These are phyloP conservation scores for Meganola albula DNA, from an alignment of 2,888 invertebrate genomes.

Conservation along the genomic window DNA sequence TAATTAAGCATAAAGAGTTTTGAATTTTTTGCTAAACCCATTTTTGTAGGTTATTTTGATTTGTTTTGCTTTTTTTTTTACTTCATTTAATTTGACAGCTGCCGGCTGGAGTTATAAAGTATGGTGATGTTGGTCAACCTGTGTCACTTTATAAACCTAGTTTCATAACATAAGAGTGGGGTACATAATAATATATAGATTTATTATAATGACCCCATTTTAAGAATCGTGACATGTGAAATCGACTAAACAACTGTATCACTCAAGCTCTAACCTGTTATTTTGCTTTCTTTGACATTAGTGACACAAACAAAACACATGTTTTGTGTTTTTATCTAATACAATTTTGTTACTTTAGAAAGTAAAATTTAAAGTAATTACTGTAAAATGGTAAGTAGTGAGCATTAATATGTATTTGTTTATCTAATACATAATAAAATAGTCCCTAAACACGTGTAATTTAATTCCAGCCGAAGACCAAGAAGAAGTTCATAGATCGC, in stretches of 20 bases:
- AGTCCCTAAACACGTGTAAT: slow-evolving; percentile 23
- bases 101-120: too few relatives aligned
- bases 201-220: too few relatives aligned
- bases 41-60: slow-evolving; percentile 55
- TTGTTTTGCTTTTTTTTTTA: too few relatives aligned
- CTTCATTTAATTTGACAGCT: too few relatives aligned
- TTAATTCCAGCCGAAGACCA: slow-evolving; percentile 79
- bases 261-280: too few relatives aligned
- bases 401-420: neutral
- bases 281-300: slow-evolving; percentile 33
- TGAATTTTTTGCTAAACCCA: slow-evolving; percentile 43
- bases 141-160: too few relatives aligned
- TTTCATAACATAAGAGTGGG: too few relatives aligned
- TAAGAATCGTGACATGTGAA: too few relatives aligned
- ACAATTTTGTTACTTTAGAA: slow-evolving; percentile 8
- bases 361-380: slow-evolving; percentile 4
- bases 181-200: too few relatives aligned
- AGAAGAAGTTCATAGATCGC: slow-evolving; percentile 92
- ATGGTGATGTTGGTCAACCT: slow-evolving; percentile 6
- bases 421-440: neutral
- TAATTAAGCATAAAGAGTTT: slow-evolving; percentile 39
- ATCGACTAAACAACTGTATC: too few relatives aligned
- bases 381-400: slow-evolving; percentile 45
- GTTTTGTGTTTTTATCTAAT: slow-evolving; percentile 35
- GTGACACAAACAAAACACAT: slow-evolving; percentile 56